Conservation (phyloP, 2,113 vertebrate genomes). For the Clarias batrachus region DNA sequence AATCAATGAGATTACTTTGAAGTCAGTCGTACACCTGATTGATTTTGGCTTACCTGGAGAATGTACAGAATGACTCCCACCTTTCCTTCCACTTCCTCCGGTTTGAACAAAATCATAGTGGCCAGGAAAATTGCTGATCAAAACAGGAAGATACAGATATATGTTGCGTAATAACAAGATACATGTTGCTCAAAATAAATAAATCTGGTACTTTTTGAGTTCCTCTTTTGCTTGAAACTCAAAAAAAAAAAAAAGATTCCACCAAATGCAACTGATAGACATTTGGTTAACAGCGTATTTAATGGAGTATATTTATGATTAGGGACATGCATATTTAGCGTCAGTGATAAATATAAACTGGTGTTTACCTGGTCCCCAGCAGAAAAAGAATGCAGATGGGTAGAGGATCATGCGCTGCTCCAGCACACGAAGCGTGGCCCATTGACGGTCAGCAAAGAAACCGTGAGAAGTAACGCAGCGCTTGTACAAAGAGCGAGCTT, state of each 20-base stretch:
- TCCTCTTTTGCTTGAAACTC: neutral
- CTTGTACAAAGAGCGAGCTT: conserved; percentile 74
- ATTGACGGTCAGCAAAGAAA: conserved; percentile 81
- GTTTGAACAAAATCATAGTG: conserved; percentile 64
- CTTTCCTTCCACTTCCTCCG: conserved; percentile 55
- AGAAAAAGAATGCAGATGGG: conserved; percentile 78
- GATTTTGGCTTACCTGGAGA: conserved; percentile 70
- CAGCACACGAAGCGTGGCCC: conserved; percentile 76
- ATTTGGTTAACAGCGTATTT: neutral
- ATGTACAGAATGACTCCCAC: conserved; percentile 67
- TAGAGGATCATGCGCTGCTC: conserved; percentile 81
- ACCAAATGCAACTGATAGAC: neutral
- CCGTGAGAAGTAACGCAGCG: conserved; percentile 77
- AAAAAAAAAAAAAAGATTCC: neutral
- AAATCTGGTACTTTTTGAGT: neutral
- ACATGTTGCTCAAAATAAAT: neutral
- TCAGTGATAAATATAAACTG: neutral
- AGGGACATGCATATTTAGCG: neutral
- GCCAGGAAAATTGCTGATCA: conserved; percentile 72
- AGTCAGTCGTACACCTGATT: neutral
- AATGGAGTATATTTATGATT: neutral
- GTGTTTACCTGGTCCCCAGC: conserved; percentile 84
- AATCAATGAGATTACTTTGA: neutral
- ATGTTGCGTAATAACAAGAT: neutral
- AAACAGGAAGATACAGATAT: conserved; percentile 28